Percentiles rank a stretch among this genome's conserved stretches.
These are phyloP conservation scores for Papilio helenus DNA, from an alignment of 1,140 invertebrate species.

Conservation along the genomic window DNA sequence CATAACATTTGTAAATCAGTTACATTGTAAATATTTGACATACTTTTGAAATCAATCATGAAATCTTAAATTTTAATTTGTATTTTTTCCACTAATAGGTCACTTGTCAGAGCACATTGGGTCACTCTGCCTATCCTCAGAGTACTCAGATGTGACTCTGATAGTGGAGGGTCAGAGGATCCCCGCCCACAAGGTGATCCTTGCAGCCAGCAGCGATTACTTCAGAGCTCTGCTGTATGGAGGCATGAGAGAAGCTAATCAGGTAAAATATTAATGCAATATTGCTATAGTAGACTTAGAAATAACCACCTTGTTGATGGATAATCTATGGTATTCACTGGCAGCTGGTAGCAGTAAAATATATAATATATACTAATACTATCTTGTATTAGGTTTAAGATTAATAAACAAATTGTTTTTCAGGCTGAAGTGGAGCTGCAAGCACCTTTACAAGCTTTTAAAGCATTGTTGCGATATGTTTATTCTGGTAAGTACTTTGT, in stretches of 20 bases:
- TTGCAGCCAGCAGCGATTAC: conserved; percentile 97
- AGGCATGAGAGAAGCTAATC: conserved; percentile 94
- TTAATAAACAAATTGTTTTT: conserved; percentile 48
- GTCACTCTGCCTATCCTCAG: conserved; percentile 91
- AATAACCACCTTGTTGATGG: no score
- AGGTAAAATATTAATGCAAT: conserved; percentile 66
- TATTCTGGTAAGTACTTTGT: conserved; percentile 87
- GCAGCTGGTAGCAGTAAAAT: no score
- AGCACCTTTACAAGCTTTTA: conserved; percentile 95
- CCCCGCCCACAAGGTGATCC: conserved; percentile 92
- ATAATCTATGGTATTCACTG: no score
- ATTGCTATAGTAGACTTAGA: no score
- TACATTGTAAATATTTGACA: background rate
- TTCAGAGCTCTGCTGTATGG: conserved; percentile 96
- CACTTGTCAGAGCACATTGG: conserved; percentile 91
- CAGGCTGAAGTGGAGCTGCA: conserved; percentile 92
- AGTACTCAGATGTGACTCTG: conserved; percentile 96
- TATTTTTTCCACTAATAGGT: conserved; percentile 48
- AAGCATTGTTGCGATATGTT: conserved; percentile 95
- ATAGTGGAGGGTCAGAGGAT: conserved; percentile 93
- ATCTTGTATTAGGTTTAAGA: background rate
- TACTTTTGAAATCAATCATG: no score
- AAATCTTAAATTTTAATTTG: no score
- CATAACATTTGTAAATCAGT: no score
- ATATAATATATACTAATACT: background rate